Conservation (phyloP, 2,888 invertebrate genomes). For the Monoplex corrugatus region DNA sequence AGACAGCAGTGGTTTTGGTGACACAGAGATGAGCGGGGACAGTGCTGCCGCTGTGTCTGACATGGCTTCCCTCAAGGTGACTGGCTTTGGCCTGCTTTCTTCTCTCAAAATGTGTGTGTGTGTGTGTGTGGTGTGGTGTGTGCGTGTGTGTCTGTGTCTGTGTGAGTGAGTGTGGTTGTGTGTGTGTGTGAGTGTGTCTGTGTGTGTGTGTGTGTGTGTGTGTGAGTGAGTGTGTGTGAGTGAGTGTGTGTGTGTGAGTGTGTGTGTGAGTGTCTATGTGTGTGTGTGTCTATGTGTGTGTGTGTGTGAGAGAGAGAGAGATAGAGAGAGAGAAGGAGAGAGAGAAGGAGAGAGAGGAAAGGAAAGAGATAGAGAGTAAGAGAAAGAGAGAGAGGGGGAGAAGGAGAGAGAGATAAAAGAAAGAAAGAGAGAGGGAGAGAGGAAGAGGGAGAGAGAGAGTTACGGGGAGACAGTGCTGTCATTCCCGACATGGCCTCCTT, state of each 20-base stretch:
- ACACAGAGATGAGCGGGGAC: slow-evolving; percentile 60
- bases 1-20: slow-evolving; percentile 77
- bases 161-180: background rate
- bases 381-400: too few species aligned
- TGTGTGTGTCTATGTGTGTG: too few species aligned
- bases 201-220: background rate
- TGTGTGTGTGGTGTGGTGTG: background rate
- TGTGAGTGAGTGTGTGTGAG: too few species aligned
- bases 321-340: too few species aligned
- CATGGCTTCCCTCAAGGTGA: slow-evolving; percentile 41
- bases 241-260: too few species aligned
- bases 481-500: background rate
- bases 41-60: background rate
- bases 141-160: background rate
- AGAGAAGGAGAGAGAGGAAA: too few species aligned
- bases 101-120: background rate
- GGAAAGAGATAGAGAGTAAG: too few species aligned
- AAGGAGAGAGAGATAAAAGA: too few species aligned
- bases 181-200: background rate
- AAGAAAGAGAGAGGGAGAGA: too few species aligned
- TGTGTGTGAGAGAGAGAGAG: too few species aligned
- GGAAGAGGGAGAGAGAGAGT: slow-evolving; percentile 71
- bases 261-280: too few species aligned
- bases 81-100: background rate
- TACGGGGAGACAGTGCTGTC: slow-evolving; percentile 36